Evolutionary conservation across 2,113 vertebrate species (phyloP).

Genomic region (Callopanchax toddi): DNA sequence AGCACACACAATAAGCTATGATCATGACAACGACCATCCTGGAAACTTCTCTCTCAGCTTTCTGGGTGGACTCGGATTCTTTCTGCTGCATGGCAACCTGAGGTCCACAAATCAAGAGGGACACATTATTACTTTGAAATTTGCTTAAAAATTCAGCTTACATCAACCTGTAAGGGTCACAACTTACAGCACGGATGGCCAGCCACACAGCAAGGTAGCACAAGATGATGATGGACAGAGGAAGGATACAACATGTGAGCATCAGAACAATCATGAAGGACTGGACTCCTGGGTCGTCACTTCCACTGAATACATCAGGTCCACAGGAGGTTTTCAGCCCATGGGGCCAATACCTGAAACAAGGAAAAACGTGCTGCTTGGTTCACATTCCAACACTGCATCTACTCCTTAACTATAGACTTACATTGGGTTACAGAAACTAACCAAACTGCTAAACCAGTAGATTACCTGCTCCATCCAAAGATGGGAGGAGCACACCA

Average conservation of each 20-base stretch:
- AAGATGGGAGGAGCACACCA: conserved; percentile 88
- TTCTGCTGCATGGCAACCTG: conserved; percentile 91
- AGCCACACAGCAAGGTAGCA: conserved; percentile 87
- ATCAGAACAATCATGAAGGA: conserved; percentile 89
- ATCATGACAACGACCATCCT: conserved; percentile 92
- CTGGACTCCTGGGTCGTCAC: conserved; percentile 82
- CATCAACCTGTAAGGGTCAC: neutral
- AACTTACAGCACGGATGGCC: conserved; percentile 85
- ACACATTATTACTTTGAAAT: neutral
- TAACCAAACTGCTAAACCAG: neutral
- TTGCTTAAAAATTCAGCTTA: no score
- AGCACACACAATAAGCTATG: conserved; percentile 81
- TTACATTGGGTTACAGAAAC: neutral
- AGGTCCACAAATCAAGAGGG: conserved; percentile 11
- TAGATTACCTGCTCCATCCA: conserved; percentile 88
- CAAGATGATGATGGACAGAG: conserved; percentile 82
- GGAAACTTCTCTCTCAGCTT: conserved; percentile 89
- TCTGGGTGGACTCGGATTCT: conserved; percentile 91
- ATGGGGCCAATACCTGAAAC: conserved; percentile 87
- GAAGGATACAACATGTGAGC: conserved; percentile 84
- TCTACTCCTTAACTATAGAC: neutral
- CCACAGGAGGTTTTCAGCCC: conserved; percentile 91
- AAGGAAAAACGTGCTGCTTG: neutral
- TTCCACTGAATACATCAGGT: conserved; percentile 91
- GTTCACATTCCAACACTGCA: neutral